Percentiles rank a stretch among this genome's conserved stretches.
These are phyloP conservation scores for Esox masquinongy DNA, from an alignment of 2,797 vertebrate species.

Conservation along the genomic window DNA sequence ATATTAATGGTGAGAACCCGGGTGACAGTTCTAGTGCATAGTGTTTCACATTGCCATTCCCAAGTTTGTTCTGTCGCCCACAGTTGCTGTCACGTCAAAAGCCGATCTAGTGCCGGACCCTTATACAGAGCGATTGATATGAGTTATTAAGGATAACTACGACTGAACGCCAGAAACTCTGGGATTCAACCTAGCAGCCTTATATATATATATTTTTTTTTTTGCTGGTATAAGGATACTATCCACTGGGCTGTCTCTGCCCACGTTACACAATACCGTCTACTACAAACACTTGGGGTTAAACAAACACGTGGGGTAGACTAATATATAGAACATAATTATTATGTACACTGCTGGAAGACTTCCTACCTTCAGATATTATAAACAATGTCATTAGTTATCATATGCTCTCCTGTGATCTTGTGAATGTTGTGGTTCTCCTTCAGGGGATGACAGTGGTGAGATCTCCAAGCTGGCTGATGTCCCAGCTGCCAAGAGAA, in stretches of 20 bases:
- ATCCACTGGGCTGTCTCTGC: too few species aligned
- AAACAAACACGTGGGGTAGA: too few species aligned
- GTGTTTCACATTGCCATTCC: not conserved
- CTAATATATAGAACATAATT: not conserved
- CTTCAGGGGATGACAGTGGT: slow-evolving; percentile 62
- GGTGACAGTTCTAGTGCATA: not conserved
- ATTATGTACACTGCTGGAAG: not conserved
- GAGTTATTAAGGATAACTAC: too few species aligned
- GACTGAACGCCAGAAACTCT: too few species aligned
- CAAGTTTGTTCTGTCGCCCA: not conserved
- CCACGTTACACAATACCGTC: too few species aligned
- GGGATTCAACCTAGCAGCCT: too few species aligned
- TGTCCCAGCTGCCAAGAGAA: slow-evolving; percentile 76
- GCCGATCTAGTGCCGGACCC: not conserved
- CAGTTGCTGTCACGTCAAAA: not conserved
- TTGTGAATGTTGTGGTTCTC: not conserved
- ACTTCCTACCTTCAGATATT: not conserved
- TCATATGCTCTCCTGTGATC: slow-evolving; percentile 8
- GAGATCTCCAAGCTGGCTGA: slow-evolving; percentile 75
- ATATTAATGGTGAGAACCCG: slow-evolving; percentile 52
- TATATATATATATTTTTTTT: too few species aligned
- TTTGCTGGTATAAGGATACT: too few species aligned
- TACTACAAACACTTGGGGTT: too few species aligned
- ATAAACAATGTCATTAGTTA: not conserved
- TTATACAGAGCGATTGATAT: too few species aligned